These are phyloP conservation scores for Agrilus cyanescens DNA, from an alignment of 2,888 invertebrate species.

Conservation along the genomic window DNA sequence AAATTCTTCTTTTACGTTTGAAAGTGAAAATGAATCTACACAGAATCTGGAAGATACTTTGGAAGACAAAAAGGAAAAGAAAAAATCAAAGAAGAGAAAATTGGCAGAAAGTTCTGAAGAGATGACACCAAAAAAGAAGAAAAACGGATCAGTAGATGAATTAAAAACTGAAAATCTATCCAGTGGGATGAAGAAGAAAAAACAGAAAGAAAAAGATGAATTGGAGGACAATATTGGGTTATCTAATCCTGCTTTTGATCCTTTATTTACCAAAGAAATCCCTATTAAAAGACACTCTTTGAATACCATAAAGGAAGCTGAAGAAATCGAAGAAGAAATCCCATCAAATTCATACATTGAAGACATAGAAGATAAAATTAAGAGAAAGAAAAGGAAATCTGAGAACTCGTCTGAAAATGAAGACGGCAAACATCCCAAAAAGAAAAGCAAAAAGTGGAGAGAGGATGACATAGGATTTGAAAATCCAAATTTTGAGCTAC, in stretches of 20 bases:
- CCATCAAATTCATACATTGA: background rate
- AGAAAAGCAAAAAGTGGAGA: constrained; percentile 11
- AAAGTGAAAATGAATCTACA: background rate
- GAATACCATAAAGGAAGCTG: constrained; percentile 23
- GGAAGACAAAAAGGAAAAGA: constrained; percentile 1
- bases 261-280: constrained; percentile 15
- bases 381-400: constrained; percentile 9
- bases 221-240: constrained; percentile 16
- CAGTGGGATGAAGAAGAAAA: background rate
- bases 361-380: constrained; percentile 4
- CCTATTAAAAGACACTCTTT: constrained; percentile 21
- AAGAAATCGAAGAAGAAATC: constrained; percentile 12
- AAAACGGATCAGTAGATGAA: background rate
- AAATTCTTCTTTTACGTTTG: background rate
- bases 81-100: background rate
- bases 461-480: constrained; percentile 8
- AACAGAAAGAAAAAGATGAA: constrained; percentile 13
- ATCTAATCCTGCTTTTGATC: constrained; percentile 28
- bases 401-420: constrained; percentile 3
- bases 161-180: background rate
- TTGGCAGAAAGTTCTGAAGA: too few relatives aligned
- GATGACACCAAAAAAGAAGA: constrained; percentile 2
- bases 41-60: constrained; percentile 3
- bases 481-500: background rate
- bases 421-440: constrained; percentile 4